Evolutionary conservation across 2,113 vertebrate species (phyloP).

Genomic region (Budorcas taxicolor): DNA sequence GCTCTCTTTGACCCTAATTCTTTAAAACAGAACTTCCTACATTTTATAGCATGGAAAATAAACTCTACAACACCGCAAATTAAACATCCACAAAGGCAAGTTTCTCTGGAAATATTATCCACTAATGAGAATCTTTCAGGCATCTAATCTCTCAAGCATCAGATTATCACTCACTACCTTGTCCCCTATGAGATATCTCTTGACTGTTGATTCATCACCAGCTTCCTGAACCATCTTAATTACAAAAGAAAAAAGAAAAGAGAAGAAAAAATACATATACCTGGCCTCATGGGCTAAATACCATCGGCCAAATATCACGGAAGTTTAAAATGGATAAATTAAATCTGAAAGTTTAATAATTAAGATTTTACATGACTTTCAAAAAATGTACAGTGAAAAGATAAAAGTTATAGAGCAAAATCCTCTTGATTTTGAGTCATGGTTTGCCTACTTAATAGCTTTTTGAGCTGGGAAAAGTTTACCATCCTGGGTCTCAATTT

Average conservation of each 20-base stretch:
- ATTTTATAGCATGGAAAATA: slow-evolving; percentile 9
- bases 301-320: not conserved
- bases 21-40: not conserved
- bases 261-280: not conserved
- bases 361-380: not conserved
- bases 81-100: not conserved
- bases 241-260: not conserved
- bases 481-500: not conserved
- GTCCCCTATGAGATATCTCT: not conserved
- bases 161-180: slow-evolving; percentile 11
- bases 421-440: not conserved
- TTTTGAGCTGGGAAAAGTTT: not conserved
- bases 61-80: not conserved
- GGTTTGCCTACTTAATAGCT: not conserved
- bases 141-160: not conserved
- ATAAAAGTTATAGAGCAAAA: not conserved
- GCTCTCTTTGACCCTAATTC: not conserved
- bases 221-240: not conserved
- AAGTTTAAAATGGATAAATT: not conserved
- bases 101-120: slow-evolving; percentile 1
- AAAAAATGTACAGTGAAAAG: slow-evolving; percentile 5
- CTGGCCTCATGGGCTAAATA: not conserved
- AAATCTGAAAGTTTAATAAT: slow-evolving; percentile 9
- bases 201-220: not conserved
- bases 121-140: slow-evolving; percentile 13